Evolutionary conservation across 2,888 invertebrate genomes (phyloP), one percentile per base, ranked within the genome.

Genomic region (Embidobia sp.): DNA sequence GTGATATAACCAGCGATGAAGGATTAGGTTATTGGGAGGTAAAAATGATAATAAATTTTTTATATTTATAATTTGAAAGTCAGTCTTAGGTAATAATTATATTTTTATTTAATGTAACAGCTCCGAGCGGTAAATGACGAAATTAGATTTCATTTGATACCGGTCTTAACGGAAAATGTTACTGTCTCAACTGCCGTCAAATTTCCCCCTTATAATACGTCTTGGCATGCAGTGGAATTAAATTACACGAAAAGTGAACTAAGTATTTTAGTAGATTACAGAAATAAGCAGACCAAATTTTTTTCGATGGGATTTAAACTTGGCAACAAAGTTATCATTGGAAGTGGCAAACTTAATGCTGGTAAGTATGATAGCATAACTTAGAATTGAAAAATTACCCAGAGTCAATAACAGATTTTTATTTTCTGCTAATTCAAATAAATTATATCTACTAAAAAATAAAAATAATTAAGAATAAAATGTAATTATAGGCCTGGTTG

Each of bases 11-110:
- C 82, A 93, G 93, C 55, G 92, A 94, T 40, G 92, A 93, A 78
- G 94, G 94, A 79, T 92, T 92, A 88, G 95, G 96, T 80, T 96
- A 95, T 89, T 97, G 96, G 96, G 96, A 97, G 93, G 95, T 95
- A 91, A 51, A 15, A 1, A 6, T 33, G 16, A 10, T 1, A 11
- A 27, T 22, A 15, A 4, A 18, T 13, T 53, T 35, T 19, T 48
- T 16, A 11, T 26, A n/a, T n/a, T n/a, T n/a, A n/a, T n/a, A n/a
- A n/a, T n/a, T n/a, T n/a, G n/a, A n/a, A n/a, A n/a, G n/a, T n/a
- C n/a, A n/a, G n/a, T n/a, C n/a, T n/a, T n/a, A n/a, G n/a, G n/a
- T n/a, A n/a, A n/a, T n/a, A n/a, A n/a, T n/a, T n/a, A n/a, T n/a
- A n/a, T n/a, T n/a, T n/a, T n/a, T n/a, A n/a, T n/a, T n/a, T n/a